Conservation (phyloP, 2,113 vertebrate species). For the Ascaphus truei region DNA sequence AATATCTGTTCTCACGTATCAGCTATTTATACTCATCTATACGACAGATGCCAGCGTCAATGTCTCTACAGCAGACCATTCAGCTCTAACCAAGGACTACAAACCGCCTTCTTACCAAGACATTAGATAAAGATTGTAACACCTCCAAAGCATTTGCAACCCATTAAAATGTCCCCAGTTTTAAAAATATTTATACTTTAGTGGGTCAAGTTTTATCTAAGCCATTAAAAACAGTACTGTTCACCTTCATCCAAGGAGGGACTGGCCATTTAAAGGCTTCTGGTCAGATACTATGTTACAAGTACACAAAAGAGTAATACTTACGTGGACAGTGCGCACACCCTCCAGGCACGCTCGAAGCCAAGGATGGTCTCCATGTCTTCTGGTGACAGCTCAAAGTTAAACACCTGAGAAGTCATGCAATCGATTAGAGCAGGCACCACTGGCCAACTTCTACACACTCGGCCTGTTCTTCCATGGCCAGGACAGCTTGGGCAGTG, state of each 20-base stretch:
- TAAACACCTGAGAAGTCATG: constrained; percentile 82
- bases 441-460: neutral
- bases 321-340: constrained; percentile 72
- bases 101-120: too few species aligned
- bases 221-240: neutral
- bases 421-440: constrained; percentile 7
- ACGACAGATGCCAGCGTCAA: too few species aligned
- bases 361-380: constrained; percentile 76
- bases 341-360: constrained; percentile 82
- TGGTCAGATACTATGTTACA: neutral
- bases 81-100: too few species aligned
- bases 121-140: too few species aligned
- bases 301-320: constrained; percentile 25
- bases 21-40: too few species aligned
- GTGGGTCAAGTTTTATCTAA: neutral
- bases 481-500: too few species aligned
- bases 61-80: too few species aligned
- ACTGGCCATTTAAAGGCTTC: neutral
- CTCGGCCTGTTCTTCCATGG: too few species aligned
- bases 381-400: constrained; percentile 78
- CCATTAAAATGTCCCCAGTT: too few species aligned
- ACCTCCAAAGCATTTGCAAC: too few species aligned
- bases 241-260: too few species aligned
- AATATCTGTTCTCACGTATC: too few species aligned
- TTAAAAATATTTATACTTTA: neutral